Conservation (phyloP, 2,888 invertebrate genomes). For the Ashinkailepas kermadecensis region DNA sequence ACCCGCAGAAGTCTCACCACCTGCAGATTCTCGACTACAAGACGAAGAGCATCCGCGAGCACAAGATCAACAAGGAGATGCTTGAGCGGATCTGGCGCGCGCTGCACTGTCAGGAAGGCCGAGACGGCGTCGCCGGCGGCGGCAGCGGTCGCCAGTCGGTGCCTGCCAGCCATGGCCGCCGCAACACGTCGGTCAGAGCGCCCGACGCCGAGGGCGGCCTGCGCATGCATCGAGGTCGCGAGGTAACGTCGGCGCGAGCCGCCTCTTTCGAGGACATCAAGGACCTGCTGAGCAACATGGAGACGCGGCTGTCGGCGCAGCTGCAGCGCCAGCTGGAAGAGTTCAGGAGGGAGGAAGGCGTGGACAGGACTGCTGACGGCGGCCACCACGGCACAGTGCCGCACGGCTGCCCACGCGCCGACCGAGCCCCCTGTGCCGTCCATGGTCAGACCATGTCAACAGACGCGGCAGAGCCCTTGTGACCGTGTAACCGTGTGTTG, state of each 20-base stretch:
- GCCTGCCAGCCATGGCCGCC: neutral
- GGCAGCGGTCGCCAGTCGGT: neutral
- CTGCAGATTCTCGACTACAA: conserved; percentile 22
- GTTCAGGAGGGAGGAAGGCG: neutral
- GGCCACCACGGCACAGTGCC: too few relatives aligned
- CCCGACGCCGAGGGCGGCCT: neutral
- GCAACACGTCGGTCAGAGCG: neutral
- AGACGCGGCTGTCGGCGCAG: conserved; percentile 17
- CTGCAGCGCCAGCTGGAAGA: conserved; percentile 1
- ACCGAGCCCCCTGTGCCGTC: too few relatives aligned
- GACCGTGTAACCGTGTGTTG: too few relatives aligned
- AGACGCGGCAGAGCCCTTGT: too few relatives aligned
- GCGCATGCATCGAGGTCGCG: conserved; percentile 13
- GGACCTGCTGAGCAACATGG: conserved; percentile 18
- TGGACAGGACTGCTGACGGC: neutral
- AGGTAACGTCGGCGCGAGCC: neutral
- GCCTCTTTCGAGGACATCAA: neutral
- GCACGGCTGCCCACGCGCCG: too few relatives aligned
- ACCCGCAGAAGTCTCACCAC: conserved; percentile 27
- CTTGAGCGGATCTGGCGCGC: conserved; percentile 1
- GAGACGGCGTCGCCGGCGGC: neutral
- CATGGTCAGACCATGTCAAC: too few relatives aligned
- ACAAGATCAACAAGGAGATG: conserved; percentile 22
- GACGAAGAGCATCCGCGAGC: conserved; percentile 7
- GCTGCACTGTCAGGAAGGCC: conserved; percentile 1